A percentile compares a stretch with the other conserved stretches of the same genome.
Evolutionary conservation across 2,797 vertebrate species (phyloP).

Genomic region (Paedocypris micromegethes): DNA sequence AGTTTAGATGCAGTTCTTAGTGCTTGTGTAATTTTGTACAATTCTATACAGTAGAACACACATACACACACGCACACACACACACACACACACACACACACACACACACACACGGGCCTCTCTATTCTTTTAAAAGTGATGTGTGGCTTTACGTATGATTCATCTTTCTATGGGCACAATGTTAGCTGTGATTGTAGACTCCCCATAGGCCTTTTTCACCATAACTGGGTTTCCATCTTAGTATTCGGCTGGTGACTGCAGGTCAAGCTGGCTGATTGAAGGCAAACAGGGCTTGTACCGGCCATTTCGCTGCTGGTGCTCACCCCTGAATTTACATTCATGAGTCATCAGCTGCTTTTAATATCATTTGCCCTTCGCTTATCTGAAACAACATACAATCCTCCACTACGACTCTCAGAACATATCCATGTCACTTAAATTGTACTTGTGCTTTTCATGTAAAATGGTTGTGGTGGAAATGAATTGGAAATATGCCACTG

Average conservation of each 20-base stretch:
- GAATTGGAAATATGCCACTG: no score
- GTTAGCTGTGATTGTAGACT: slow-evolving; percentile 25
- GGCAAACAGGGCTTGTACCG: slow-evolving; percentile 17
- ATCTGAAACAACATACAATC: slow-evolving; percentile 14
- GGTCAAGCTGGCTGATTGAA: slow-evolving; percentile 29
- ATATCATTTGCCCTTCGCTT: slow-evolving; percentile 29
- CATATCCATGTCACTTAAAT: not conserved
- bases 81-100: no score
- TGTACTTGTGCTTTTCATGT: no score
- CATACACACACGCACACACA: no score
- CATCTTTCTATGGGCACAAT: slow-evolving; percentile 16
- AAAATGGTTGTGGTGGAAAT: no score
- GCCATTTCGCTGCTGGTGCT: not conserved
- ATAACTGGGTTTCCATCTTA: slow-evolving; percentile 51
- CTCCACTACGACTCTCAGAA: not conserved
- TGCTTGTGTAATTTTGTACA: no score
- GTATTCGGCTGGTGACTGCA: slow-evolving; percentile 48
- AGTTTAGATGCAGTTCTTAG: no score
- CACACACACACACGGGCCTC: no score
- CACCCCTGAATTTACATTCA: slow-evolving; percentile 28
- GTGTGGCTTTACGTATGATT: not conserved
- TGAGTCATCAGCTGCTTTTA: slow-evolving; percentile 37
- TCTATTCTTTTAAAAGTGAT: no score
- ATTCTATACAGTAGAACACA: no score
- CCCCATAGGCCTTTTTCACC: slow-evolving; percentile 10